These are phyloP conservation scores for Brenthis ino DNA, from an alignment of 2,888 invertebrate genomes.

Conservation along the genomic window DNA sequence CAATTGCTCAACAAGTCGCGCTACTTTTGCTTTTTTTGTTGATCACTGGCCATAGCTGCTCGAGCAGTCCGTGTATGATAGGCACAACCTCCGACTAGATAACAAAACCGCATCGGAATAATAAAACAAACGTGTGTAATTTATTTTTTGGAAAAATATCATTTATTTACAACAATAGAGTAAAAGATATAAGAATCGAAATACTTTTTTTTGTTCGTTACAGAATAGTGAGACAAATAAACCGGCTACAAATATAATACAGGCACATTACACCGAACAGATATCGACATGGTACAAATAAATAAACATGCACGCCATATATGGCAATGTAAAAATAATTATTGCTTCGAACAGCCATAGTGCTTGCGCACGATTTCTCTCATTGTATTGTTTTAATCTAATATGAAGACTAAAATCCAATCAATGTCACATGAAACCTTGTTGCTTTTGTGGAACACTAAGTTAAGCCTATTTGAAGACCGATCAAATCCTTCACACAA, in stretches of 20 bases:
- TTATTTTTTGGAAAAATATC: conserved; percentile 53
- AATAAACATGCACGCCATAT: conserved; percentile 5
- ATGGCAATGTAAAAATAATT: conserved; percentile 7
- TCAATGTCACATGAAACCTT: neutral
- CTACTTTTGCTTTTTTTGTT: no score
- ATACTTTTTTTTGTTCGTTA: conserved; percentile 22
- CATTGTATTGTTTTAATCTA: conserved; percentile 2
- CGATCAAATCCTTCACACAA: conserved; percentile 3
- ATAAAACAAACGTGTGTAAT: conserved; percentile 6
- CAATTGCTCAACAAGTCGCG: no score
- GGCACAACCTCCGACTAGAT: neutral
- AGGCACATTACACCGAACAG: conserved; percentile 12
- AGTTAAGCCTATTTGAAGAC: conserved; percentile 10
- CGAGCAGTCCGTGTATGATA: no score
- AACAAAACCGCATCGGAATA: neutral
- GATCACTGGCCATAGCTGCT: no score
- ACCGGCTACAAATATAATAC: conserved; percentile 9
- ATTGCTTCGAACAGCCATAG: conserved; percentile 13
- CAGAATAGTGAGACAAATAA: conserved; percentile 15
- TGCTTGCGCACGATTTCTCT: neutral
- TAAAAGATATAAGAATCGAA: conserved; percentile 47
- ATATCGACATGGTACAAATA: conserved; percentile 13
- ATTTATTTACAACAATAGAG: conserved; percentile 53
- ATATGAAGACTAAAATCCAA: neutral
- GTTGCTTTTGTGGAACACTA: neutral